These are phyloP conservation scores for Alcedo atthis DNA, from an alignment of 2,797 vertebrate species.

Conservation along the genomic window DNA sequence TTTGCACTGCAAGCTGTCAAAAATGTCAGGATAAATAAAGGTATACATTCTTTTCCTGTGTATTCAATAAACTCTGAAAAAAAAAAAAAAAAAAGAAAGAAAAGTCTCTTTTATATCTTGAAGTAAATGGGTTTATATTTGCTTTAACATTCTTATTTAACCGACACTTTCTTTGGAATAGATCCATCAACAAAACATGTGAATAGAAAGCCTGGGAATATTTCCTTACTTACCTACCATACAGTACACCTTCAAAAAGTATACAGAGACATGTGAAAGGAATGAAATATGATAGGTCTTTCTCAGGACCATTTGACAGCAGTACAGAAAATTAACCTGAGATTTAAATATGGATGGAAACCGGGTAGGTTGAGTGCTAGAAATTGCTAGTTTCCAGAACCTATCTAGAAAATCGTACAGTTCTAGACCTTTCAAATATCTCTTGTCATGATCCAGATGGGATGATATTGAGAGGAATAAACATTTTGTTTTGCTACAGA, in stretches of 20 bases:
- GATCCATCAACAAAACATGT: neutral
- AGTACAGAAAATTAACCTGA: neutral
- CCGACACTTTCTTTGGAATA: neutral
- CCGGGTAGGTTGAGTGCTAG: neutral
- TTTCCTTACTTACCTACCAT: neutral
- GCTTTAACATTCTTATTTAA: neutral
- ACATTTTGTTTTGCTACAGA: neutral
- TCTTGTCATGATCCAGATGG: neutral
- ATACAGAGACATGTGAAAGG: neutral
- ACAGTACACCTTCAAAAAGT: neutral
- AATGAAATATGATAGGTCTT: neutral
- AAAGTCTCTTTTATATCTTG: neutral
- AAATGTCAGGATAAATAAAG: conserved; percentile 52
- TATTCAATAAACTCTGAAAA: neutral
- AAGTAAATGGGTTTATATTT: neutral
- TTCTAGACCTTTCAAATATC: neutral
- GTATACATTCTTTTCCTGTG: neutral
- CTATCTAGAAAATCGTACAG: neutral
- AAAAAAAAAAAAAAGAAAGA: neutral
- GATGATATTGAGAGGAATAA: neutral
- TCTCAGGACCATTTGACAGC: neutral
- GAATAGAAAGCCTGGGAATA: neutral
- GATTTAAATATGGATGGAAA: neutral
- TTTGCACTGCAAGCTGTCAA: conserved; percentile 24
- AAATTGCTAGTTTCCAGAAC: neutral